Base-by-base conservation (phyloP, 1,140 invertebrate species). In the Magallana angulata region DNA sequence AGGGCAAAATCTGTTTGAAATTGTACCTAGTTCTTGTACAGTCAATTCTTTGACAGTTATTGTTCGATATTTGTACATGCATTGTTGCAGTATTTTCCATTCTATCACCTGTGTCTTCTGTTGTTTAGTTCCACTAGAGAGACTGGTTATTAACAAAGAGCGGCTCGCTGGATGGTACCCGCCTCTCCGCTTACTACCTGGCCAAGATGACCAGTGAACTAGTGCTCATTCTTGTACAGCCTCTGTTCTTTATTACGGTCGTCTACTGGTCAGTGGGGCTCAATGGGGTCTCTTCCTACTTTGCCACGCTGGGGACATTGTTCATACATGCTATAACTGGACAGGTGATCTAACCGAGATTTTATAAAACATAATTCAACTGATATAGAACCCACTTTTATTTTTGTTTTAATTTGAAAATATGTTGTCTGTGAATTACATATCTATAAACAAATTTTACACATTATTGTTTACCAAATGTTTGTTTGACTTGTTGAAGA, bases 151-250 rank as follows among this genome's bases (percentile, higher is more conserved):
- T 86, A 97, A 97, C 93, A 98, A 98, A 94, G 97, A 98, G 94
- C 95, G 97, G 84, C 95, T 96, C 88, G 97, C 97, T 36, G 97
- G 97, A 59, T 97, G 97, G 87, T 98, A 98, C 93, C 93, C 95
- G 97, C 76, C 95, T 98, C 58, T 98, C 97, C 48, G 97, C 97
- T 2, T 98, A 98, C 94, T 98, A 98, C 94, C 93, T 98, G 91
- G 97, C 97, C 84, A 98, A 98, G 95, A 97, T 98, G 97, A 96
- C 97, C 84, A 97, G 97, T 68, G 97, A 98, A 94, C 94, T 97
- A 88, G 97, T 97, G 4, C 92, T 98, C 86, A 97, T 97, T 14
- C 96, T 98, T 87, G 96, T 97, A 18, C 94, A 98, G 92, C 97
- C 97, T 83, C 96, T 97, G 68, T 60, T 92, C 58, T 91, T 91